A percentile compares a stretch with the other conserved stretches of the same genome.
phyloP scores from a whole-genome alignment of 2,888 invertebrate genomes.

The Endotricha flammealis region DNA sequence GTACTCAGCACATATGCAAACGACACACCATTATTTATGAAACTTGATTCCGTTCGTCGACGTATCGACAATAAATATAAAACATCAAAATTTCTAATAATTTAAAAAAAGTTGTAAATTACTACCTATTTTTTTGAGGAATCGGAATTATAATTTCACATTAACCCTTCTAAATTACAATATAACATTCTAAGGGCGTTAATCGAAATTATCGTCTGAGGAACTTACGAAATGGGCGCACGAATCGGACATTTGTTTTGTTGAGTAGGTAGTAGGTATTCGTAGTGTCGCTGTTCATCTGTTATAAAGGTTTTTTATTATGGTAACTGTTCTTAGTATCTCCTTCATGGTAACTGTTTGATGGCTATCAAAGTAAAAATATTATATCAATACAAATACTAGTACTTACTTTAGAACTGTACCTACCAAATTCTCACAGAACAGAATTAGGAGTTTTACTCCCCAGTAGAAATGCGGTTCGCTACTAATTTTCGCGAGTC shows the following conservation, averaged over 20 bases:
- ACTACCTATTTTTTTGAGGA: constrained; percentile 20
- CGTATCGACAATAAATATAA: constrained; percentile 48
- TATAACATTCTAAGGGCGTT: constrained; percentile 51
- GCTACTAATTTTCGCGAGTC: no score
- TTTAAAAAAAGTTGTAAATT: constrained; percentile 18
- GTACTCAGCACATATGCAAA: constrained; percentile 54
- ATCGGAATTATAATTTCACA: constrained; percentile 29
- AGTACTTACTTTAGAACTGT: no score
- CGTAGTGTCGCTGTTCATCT: constrained; percentile 28
- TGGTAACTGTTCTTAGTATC: constrained; percentile 6
- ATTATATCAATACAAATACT: background rate
- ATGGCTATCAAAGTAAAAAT: no score
- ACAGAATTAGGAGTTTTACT: no score
- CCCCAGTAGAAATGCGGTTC: no score
- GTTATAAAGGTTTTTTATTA: constrained; percentile 27
- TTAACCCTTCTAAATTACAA: constrained; percentile 30
- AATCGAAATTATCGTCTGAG: constrained; percentile 65
- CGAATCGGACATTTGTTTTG: constrained; percentile 78
- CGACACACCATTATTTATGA: constrained; percentile 66
- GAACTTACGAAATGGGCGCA: constrained; percentile 77
- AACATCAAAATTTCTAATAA: constrained; percentile 37
- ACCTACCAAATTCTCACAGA: no score
- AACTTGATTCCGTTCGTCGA: constrained; percentile 73
- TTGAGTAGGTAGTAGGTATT: constrained; percentile 43
- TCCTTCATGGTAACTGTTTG: no score